Evolutionary conservation across 2,888 invertebrate species (phyloP).

Genomic region (Hirudinaria manillensis): DNA sequence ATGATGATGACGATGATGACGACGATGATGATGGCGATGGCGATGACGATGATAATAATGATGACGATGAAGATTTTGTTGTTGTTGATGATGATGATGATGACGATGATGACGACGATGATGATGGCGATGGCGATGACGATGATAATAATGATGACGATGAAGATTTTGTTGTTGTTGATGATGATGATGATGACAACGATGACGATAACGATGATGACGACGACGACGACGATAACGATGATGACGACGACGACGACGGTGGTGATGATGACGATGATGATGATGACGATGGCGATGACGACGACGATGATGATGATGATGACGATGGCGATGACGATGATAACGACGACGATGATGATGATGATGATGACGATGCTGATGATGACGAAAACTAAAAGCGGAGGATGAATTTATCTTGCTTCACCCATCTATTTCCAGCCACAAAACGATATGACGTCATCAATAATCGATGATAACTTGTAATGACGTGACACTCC

Average conservation of each 20-base stretch:
- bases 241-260: neutral
- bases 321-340: neutral
- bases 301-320: neutral
- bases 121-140: neutral
- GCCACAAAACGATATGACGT: no score
- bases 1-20: neutral
- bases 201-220: neutral
- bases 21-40: neutral
- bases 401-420: no score
- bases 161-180: neutral
- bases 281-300: neutral
- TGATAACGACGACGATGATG: neutral
- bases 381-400: neutral
- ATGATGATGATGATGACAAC: neutral
- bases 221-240: neutral
- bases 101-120: neutral
- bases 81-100: neutral
- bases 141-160: neutral
- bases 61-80: neutral
- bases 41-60: neutral
- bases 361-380: neutral
- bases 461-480: no score
- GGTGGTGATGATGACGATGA: neutral
- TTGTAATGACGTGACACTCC: no score
- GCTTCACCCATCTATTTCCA: no score